A percentile compares a stretch with the other conserved stretches of the same genome.
These are phyloP conservation scores for Parnassius mnemosyne DNA, from an alignment of 2,888 invertebrate genomes.

Conservation along the genomic window DNA sequence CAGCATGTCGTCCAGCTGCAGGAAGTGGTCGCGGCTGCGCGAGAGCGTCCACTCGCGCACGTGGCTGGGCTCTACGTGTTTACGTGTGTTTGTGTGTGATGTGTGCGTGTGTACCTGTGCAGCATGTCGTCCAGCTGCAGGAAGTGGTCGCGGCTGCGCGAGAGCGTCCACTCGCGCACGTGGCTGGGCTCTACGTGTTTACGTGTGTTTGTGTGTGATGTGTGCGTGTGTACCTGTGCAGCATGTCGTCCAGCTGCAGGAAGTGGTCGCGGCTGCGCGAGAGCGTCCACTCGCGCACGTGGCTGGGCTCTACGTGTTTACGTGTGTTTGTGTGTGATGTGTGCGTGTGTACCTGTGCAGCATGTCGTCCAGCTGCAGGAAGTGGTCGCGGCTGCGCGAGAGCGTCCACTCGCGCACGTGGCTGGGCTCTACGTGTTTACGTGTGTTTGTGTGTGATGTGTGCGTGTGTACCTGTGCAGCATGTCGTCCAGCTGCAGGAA, in stretches of 20 bases:
- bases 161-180: slow-evolving; percentile 90
- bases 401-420: slow-evolving; percentile 89
- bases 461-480: slow-evolving; percentile 84
- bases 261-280: slow-evolving; percentile 93
- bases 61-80: slow-evolving; percentile 62
- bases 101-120: slow-evolving; percentile 81
- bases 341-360: slow-evolving; percentile 84
- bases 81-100: no score
- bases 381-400: slow-evolving; percentile 91
- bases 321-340: no score
- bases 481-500: slow-evolving; percentile 94
- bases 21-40: slow-evolving; percentile 91
- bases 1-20: slow-evolving; percentile 94
- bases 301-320: slow-evolving; percentile 63
- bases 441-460: no score
- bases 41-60: slow-evolving; percentile 91
- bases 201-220: no score
- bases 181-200: slow-evolving; percentile 64
- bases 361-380: slow-evolving; percentile 94
- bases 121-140: slow-evolving; percentile 94
- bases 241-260: slow-evolving; percentile 92
- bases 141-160: slow-evolving; percentile 92
- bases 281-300: slow-evolving; percentile 89
- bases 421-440: no score
- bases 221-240: slow-evolving; percentile 83